Evolutionary conservation across 2,113 vertebrate species (phyloP).

Genomic region (Noturus placidus): DNA sequence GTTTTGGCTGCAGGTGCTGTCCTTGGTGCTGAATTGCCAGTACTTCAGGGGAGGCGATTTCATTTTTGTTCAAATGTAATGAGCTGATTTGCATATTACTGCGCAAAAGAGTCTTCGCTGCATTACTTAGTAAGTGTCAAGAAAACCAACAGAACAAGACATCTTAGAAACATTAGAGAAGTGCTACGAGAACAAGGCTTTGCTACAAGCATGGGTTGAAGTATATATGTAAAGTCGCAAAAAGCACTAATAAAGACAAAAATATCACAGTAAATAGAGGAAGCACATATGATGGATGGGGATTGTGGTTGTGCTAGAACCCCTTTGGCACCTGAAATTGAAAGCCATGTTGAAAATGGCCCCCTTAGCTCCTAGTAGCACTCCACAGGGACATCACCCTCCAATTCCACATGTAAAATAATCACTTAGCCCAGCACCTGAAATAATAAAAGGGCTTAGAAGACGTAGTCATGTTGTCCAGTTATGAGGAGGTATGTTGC

Average conservation of each 20-base stretch:
- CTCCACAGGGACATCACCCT: neutral
- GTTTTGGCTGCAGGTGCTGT: conserved; percentile 12
- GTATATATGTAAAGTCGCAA: neutral
- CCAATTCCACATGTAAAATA: neutral
- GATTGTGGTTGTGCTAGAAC: neutral
- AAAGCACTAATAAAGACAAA: neutral
- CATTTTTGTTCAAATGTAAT: neutral
- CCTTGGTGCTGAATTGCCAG: conserved; percentile 10
- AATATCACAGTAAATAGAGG: neutral
- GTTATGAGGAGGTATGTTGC: neutral
- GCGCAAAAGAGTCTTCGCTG: neutral
- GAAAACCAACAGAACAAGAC: neutral
- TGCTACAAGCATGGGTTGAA: neutral
- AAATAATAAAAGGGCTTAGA: neutral
- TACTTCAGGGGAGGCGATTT: neutral
- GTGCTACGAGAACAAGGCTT: neutral
- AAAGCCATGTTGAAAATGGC: neutral
- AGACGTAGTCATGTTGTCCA: neutral
- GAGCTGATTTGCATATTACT: neutral
- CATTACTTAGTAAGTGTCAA: neutral
- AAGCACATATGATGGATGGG: neutral
- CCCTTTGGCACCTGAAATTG: neutral
- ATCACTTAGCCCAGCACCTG: neutral
- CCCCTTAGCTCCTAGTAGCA: neutral
- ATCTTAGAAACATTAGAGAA: neutral